Base-by-base conservation (phyloP, 2,113 vertebrate species). In the Erinaceus europaeus region DNA sequence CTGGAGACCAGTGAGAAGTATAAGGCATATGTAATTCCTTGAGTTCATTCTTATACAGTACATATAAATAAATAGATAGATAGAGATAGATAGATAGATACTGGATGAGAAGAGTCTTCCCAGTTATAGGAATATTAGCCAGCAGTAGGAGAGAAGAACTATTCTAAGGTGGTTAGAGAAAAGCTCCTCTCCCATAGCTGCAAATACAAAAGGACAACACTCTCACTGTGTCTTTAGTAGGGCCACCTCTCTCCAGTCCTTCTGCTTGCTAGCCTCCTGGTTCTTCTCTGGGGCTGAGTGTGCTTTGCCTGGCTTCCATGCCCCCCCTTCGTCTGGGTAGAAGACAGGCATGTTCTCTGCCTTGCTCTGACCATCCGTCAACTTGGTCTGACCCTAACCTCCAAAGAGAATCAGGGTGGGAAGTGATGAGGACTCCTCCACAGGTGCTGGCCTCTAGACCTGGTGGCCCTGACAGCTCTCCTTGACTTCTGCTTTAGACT, bases 381-480 rank as follows among this genome's bases (percentile, higher is more conserved):
- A 40, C 13, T 44, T 25, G 79, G 14, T 17, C 29, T 67, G 34
- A 18, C 10, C 9, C 9, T 81, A 32, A 5, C 11, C 9, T 32
- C 14, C 14, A 25, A 18, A 0, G 29, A 11, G 9, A 17, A 46
- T 42, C 72, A 46, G 12, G 32, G 12, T 32, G 23, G 14, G 10
- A 84, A 55, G 8, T 73, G 64, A 20, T 32, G 2, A 3, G 13
- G 18, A 13, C 25, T 25, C 12, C 7, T 3, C 46, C 15, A 12
- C 18, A 50, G 8, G 20, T 0, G 2, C 15, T 40, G 38, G n/a
- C 15, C 14, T 15, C 9, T 5, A 6, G 32, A 14, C 0, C 2
- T 27, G 20, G 3, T 8, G n/a, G 0, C 18, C 17, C 7, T 59
- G n/a, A n/a, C 17, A 29, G 12, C 17, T 77, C 13, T 4, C 13